A percentile compares a stretch with the other conserved stretches of the same genome.
Conservation (phyloP, 1,140 invertebrate species). For the Cydia pomonella region DNA sequence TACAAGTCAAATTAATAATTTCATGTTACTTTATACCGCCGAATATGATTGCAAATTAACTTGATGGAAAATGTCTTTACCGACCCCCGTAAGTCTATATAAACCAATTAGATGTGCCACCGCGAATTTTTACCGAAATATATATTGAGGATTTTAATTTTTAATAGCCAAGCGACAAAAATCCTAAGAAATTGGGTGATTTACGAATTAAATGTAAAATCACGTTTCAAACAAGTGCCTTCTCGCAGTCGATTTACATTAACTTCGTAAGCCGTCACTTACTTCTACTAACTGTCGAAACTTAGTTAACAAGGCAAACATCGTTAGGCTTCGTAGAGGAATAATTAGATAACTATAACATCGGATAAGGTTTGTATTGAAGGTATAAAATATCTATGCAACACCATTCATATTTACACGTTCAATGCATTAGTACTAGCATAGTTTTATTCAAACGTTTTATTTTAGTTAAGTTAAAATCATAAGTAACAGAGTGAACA, state of each 20-base stretch:
- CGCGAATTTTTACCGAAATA: background rate
- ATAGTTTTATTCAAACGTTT: background rate
- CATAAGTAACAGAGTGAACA: too few relatives aligned
- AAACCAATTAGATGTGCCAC: background rate
- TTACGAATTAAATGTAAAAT: slow-evolving; percentile 36
- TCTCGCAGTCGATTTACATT: slow-evolving; percentile 44
- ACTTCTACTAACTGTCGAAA: slow-evolving; percentile 47
- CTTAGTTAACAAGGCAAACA: slow-evolving; percentile 49
- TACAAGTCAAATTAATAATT: background rate
- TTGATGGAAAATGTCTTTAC: slow-evolving; percentile 6
- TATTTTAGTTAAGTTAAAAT: too few relatives aligned
- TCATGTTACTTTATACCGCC: background rate
- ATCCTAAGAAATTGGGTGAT: background rate
- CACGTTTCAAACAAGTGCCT: slow-evolving; percentile 43
- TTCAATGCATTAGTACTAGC: background rate
- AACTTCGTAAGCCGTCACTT: slow-evolving; percentile 44
- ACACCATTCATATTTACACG: background rate
- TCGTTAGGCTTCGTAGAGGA: slow-evolving; percentile 39
- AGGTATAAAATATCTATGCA: background rate
- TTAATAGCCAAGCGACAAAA: background rate
- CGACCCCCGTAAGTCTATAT: slow-evolving; percentile 1
- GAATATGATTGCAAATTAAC: background rate
- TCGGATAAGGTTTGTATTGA: slow-evolving; percentile 8
- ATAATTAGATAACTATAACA: slow-evolving; percentile 35
- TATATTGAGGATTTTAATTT: background rate